Percentiles rank a stretch among this genome's conserved stretches.
These are phyloP conservation scores for Anthoscopus minutus DNA, from an alignment of 2,113 vertebrate genomes.

Conservation along the genomic window DNA sequence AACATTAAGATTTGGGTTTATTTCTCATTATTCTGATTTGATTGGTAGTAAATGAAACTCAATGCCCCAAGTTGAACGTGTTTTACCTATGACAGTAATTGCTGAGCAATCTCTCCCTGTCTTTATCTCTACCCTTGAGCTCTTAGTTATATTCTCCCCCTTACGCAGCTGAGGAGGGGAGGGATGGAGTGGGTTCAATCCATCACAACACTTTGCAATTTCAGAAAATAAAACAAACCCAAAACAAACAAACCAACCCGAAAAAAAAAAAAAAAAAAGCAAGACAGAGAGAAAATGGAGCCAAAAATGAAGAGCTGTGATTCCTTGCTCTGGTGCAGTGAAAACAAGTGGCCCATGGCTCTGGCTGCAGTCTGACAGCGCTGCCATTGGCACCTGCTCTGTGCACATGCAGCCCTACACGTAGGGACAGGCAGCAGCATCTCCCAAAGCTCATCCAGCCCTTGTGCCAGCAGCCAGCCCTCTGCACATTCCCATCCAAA, in stretches of 20 bases:
- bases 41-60: background rate
- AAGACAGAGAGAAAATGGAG: background rate
- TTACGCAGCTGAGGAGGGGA: background rate
- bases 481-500: background rate
- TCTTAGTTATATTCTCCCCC: background rate
- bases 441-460: background rate
- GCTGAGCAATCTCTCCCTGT: background rate
- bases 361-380: fast-evolving
- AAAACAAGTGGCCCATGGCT: background rate
- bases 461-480: background rate
- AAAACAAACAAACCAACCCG: background rate
- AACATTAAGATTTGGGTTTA: background rate
- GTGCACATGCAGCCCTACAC: background rate
- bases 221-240: background rate
- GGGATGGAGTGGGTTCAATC: background rate
- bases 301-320: background rate
- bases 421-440: background rate
- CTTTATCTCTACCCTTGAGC: background rate
- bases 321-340: background rate
- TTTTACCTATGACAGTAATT: background rate
- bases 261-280: fast-evolving
- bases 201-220: background rate
- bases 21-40: background rate
- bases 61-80: background rate
- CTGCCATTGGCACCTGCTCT: background rate